Conservation (phyloP, 1,140 invertebrate genomes). For the Trichoplusia ni region DNA sequence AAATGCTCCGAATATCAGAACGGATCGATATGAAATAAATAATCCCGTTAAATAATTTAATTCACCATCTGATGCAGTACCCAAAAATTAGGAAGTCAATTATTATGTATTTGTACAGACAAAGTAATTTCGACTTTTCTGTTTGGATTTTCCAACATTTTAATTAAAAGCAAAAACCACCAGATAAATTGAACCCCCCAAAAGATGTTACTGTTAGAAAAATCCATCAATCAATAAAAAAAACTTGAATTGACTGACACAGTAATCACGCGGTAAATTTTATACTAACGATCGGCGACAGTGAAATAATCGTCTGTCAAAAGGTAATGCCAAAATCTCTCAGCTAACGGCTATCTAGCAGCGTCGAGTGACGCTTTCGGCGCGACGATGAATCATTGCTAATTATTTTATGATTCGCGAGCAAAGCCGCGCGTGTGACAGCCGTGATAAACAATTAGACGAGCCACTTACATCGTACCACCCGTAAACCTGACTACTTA, state of each 20-base stretch:
- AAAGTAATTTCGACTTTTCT: no score
- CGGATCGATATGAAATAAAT: no score
- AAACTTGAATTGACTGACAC: slow-evolving; percentile 43
- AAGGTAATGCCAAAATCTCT: slow-evolving; percentile 72
- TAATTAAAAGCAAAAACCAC: no score
- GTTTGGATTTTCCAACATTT: no score
- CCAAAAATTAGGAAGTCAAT: no score
- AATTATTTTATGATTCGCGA: slow-evolving; percentile 72
- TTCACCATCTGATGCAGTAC: no score
- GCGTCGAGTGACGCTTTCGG: slow-evolving; percentile 64
- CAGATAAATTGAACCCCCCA: no score
- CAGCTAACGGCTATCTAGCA: slow-evolving; percentile 45
- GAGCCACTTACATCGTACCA: slow-evolving; percentile 28
- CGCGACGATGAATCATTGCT: slow-evolving; percentile 67
- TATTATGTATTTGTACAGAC: no score
- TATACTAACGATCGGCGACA: slow-evolving; percentile 66
- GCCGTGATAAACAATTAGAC: slow-evolving; percentile 52
- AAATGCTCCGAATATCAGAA: no score
- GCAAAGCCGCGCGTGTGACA: slow-evolving; percentile 34
- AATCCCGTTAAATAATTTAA: no score
- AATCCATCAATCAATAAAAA: slow-evolving; percentile 7
- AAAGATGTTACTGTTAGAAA: background rate
- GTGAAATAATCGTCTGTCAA: slow-evolving; percentile 76
- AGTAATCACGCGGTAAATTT: slow-evolving; percentile 61
- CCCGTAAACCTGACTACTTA: background rate